These are phyloP conservation scores for Protonemura montana DNA, from an alignment of 2,888 invertebrate genomes.

Conservation along the genomic window DNA sequence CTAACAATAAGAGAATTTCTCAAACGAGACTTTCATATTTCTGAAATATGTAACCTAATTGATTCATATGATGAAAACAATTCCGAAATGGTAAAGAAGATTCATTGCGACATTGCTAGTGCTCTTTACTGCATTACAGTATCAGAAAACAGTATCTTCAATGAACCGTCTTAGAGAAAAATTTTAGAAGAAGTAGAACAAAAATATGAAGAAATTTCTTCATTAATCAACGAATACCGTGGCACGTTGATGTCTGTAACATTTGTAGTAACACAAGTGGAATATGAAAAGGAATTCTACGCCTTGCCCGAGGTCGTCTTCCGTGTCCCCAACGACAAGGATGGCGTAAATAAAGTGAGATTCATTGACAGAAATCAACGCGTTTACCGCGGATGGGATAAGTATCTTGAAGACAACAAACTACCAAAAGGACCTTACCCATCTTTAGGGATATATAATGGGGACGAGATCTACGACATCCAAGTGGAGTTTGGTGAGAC, in stretches of 20 bases:
- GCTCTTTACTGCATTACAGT: neutral
- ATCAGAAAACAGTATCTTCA: neutral
- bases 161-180: neutral
- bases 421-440: conserved; percentile 42
- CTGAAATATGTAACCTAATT: neutral
- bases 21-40: neutral
- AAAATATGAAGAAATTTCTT: neutral
- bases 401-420: conserved; percentile 43
- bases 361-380: conserved; percentile 44
- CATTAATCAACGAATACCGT: neutral
- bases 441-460: conserved; percentile 36
- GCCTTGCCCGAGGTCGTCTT: conserved; percentile 17
- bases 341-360: neutral
- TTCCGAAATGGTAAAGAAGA: neutral
- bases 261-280: neutral
- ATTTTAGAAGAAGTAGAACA: neutral
- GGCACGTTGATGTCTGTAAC: neutral
- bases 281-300: neutral
- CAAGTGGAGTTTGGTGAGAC: conserved; percentile 40
- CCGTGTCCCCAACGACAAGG: conserved; percentile 26
- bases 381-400: conserved; percentile 43
- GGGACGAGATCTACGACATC: conserved; percentile 13
- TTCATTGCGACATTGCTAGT: neutral
- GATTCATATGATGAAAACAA: neutral
- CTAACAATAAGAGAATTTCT: neutral